Evolutionary conservation across 2,888 invertebrate genomes (phyloP).

Genomic region (Nemotelus nigrinus): DNA sequence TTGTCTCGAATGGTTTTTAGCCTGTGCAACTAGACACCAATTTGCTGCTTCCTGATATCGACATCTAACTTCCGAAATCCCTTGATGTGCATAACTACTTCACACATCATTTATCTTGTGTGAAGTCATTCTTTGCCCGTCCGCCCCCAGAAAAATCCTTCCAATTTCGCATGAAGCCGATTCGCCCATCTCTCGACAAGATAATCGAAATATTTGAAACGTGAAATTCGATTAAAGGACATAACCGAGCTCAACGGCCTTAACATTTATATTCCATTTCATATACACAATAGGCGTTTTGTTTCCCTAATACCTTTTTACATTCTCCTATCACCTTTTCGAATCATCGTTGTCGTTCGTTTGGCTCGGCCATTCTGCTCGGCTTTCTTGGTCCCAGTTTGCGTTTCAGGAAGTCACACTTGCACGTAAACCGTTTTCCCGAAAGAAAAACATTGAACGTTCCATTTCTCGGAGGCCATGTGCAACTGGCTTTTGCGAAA

Average conservation of each 20-base stretch:
- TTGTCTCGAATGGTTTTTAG: too few species aligned
- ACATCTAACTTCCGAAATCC: neutral
- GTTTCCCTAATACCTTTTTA: constrained; percentile 1
- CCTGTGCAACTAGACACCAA: too few species aligned
- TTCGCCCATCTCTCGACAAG: neutral
- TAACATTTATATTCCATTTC: neutral
- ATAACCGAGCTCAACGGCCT: neutral
- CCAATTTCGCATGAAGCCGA: neutral
- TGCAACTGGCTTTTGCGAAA: too few species aligned
- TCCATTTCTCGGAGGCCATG: too few species aligned
- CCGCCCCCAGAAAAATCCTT: neutral
- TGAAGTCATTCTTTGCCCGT: neutral
- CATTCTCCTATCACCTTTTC: neutral
- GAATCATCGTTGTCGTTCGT: too few species aligned
- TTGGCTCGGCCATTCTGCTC: too few species aligned
- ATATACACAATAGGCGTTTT: constrained; percentile 19
- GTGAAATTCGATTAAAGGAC: constrained; percentile 32
- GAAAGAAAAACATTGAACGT: too few species aligned
- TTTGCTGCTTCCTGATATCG: too few species aligned
- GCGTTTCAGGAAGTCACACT: too few species aligned
- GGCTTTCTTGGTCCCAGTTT: too few species aligned
- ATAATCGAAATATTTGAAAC: constrained; percentile 19
- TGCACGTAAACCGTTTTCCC: too few species aligned
- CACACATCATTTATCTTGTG: neutral
- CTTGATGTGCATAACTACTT: neutral